phyloP scores from a whole-genome alignment of 1,140 invertebrate genomes.

The Frieseomelitta varia region DNA sequence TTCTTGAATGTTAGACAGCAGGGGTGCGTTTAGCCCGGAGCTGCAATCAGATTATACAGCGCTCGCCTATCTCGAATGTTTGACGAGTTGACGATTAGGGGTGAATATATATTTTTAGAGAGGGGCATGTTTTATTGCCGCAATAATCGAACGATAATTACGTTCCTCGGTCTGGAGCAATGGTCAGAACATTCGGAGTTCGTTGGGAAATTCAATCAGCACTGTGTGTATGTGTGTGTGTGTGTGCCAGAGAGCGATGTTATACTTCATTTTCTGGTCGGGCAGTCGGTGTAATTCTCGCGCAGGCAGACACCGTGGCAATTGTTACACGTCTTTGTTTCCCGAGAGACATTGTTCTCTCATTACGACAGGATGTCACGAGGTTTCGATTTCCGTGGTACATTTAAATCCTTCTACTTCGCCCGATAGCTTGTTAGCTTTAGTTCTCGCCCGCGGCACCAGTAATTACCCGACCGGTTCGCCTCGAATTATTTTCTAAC shows the following conservation, averaged over 20 bases:
- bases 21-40: conserved; percentile 14
- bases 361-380: conserved; percentile 46
- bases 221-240: background rate
- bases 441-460: conserved; percentile 40
- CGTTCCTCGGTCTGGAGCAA: background rate
- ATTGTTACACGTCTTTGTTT: conserved; percentile 50
- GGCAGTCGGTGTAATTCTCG: conserved; percentile 25
- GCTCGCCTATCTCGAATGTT: conserved; percentile 20
- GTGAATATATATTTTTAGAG: background rate
- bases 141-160: background rate
- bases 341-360: conserved; percentile 51
- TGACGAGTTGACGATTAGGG: background rate
- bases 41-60: conserved; percentile 24
- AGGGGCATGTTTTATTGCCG: background rate
- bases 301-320: conserved; percentile 28
- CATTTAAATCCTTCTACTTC: conserved; percentile 54
- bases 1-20: background rate
- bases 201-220: conserved; percentile 15
- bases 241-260: no score
- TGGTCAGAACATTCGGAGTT: background rate
- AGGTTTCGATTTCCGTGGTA: conserved; percentile 59
- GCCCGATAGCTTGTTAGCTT: conserved; percentile 53
- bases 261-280: conserved; percentile 26
- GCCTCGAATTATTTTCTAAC: conserved; percentile 54
- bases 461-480: conserved; percentile 51